Conservation (phyloP, 2,797 vertebrate genomes). For the Allobates femoralis region DNA sequence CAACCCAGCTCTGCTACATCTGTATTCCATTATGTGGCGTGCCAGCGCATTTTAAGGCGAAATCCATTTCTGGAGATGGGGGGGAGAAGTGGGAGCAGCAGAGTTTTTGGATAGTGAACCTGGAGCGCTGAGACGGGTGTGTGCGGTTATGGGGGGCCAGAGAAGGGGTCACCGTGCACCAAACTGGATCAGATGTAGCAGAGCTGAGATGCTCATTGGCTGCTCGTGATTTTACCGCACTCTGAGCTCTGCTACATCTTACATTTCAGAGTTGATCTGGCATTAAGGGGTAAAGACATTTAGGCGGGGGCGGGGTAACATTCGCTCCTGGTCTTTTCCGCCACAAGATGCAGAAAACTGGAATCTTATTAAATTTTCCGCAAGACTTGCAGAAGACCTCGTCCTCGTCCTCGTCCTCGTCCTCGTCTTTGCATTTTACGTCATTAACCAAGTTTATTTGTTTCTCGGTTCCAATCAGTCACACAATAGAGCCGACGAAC, state of each 20-base stretch:
- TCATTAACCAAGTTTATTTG: background rate
- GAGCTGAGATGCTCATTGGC: background rate
- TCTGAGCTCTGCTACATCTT: background rate
- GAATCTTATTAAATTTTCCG: constrained; percentile 33
- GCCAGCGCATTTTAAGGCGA: background rate
- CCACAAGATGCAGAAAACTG: constrained; percentile 37
- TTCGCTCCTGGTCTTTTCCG: background rate
- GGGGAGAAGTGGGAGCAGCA: background rate
- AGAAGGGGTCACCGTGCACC: background rate
- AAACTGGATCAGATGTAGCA: background rate
- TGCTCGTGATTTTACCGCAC: no score
- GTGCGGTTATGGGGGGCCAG: background rate
- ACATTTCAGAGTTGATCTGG: background rate
- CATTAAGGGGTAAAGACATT: background rate
- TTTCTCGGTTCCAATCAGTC: background rate
- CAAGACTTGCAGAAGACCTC: constrained; percentile 33
- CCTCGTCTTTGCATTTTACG: background rate
- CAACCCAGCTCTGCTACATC: background rate
- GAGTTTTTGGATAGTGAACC: background rate
- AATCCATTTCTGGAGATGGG: background rate
- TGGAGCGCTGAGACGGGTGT: background rate
- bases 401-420: background rate
- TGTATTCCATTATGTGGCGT: background rate
- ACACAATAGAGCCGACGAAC: no score
- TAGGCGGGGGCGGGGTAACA: background rate